phyloP scores from a whole-genome alignment of 2,797 vertebrate species.

The Steatocranus sp. region DNA sequence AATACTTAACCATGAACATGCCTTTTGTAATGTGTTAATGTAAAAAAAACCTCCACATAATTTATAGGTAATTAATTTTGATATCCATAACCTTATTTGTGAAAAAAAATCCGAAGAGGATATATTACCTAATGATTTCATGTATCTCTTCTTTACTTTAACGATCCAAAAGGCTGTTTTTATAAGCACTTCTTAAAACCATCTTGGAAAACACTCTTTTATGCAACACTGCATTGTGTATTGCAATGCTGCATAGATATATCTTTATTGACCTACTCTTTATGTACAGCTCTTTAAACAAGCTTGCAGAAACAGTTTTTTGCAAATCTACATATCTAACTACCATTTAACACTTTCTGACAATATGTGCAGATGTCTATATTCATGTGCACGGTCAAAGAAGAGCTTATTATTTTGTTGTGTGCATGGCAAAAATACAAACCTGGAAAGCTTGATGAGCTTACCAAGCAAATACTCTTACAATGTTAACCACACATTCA shows the following conservation, averaged over 20 bases:
- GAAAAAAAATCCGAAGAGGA: not conserved
- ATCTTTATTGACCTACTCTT: not conserved
- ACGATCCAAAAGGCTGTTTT: not conserved
- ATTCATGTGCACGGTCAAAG: not conserved
- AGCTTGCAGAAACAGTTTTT: not conserved
- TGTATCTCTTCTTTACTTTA: not conserved
- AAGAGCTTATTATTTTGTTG: not conserved
- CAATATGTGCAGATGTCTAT: not conserved
- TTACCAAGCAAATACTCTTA: constrained; percentile 17
- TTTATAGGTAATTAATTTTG: not conserved
- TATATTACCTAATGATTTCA: not conserved
- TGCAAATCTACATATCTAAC: not conserved
- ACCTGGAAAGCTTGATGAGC: constrained; percentile 28
- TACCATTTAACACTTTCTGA: not conserved
- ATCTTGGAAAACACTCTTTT: not conserved
- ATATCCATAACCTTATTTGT: not conserved
- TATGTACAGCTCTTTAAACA: not conserved
- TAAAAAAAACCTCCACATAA: not conserved
- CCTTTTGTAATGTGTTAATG: not conserved
- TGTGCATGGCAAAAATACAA: constrained; percentile 12
- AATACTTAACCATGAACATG: not conserved
- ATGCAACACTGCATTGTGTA: not conserved
- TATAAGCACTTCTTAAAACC: not conserved
- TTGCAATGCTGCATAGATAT: not conserved
- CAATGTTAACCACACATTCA: not conserved